Conservation (phyloP, 1,140 invertebrate species). For the Drosophila ironensis region DNA sequence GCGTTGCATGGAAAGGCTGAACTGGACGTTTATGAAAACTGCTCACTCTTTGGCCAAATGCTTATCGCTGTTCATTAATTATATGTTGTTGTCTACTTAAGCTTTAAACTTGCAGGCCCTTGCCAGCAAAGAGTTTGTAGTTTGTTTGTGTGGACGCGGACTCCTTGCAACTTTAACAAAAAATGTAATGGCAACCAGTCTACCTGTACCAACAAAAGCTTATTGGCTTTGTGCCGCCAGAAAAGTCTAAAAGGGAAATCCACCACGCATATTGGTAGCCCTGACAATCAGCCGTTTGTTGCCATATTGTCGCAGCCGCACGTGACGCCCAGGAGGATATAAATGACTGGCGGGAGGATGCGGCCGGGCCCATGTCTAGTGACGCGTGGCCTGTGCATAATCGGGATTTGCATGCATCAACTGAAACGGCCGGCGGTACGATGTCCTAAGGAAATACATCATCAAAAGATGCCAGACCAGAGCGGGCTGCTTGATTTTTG, state of each 20-base stretch:
- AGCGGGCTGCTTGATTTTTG: neutral
- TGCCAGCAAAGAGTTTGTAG: too few relatives aligned
- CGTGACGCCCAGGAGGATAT: constrained; percentile 45
- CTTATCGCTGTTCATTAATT: too few relatives aligned
- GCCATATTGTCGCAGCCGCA: constrained; percentile 65
- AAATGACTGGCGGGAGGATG: neutral
- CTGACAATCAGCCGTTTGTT: constrained; percentile 59
- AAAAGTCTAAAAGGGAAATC: constrained; percentile 18
- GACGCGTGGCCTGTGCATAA: constrained; percentile 70
- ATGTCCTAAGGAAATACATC: constrained; percentile 53
- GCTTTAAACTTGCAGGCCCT: too few relatives aligned
- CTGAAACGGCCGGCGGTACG: constrained; percentile 48
- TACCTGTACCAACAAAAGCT: neutral
- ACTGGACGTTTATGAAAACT: neutral
- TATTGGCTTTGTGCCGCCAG: neutral
- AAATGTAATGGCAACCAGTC: neutral
- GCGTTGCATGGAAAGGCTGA: neutral
- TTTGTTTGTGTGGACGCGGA: too few relatives aligned
- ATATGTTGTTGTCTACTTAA: too few relatives aligned
- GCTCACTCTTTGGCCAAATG: too few relatives aligned
- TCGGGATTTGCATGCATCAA: constrained; percentile 77
- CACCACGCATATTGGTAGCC: constrained; percentile 43
- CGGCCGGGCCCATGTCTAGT: constrained; percentile 24
- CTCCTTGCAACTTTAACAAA: too few relatives aligned
- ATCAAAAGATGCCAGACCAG: constrained; percentile 41